Evolutionary conservation across 2,797 vertebrate species (phyloP), one percentile per base, ranked within the genome.

Genomic region (Melanotaenia parkinsoni): DNA sequence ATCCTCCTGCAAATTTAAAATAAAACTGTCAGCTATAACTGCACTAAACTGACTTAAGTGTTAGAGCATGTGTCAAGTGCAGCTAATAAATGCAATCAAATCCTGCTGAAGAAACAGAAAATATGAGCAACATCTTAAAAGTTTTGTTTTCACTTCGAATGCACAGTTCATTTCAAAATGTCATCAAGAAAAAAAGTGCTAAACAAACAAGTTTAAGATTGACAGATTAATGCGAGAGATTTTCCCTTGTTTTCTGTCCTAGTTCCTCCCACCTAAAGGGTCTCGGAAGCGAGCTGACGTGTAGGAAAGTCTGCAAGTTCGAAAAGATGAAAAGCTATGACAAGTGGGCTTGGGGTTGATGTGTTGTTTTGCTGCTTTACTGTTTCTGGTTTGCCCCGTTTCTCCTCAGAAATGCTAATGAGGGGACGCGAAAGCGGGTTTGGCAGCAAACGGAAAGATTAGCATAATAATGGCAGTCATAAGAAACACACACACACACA

Each of bases 391-490:
- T 82, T 82, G 76, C 85, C 82, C 80, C 2, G 78, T 73, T 92
- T 86, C 82, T 84, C 77, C 80, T 90, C 79, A 86, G 71, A 92
- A 91, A 91, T 92, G 90, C 80, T 87, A 91, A 92, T 91, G 74
- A 85, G 68, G 58, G 70, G 63, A 65, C 86, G 62, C 68, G 56
- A 69, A 80, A 81, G 65, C 37, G 16, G 61, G 40, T 70, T 72
- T 85, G 84, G 85, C 82, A 82, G 81, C 61, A 75, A 80, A 82
- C 73, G 84, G 80, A 75, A 13, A 72, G 50, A 91, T 92, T 88
- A 89, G 78, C 90, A 92, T 90, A 81, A 89, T 77, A 90, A 86
- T 68, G 37, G 70, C 56, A 82, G 72, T 85, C 79, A 80, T 68
- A 83, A 75, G 64, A 85, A 58, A 82, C 58, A 62, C 4, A 47